These are phyloP conservation scores for Thripadectes ignobilis DNA, from an alignment of 2,797 vertebrate genomes.

Conservation along the genomic window DNA sequence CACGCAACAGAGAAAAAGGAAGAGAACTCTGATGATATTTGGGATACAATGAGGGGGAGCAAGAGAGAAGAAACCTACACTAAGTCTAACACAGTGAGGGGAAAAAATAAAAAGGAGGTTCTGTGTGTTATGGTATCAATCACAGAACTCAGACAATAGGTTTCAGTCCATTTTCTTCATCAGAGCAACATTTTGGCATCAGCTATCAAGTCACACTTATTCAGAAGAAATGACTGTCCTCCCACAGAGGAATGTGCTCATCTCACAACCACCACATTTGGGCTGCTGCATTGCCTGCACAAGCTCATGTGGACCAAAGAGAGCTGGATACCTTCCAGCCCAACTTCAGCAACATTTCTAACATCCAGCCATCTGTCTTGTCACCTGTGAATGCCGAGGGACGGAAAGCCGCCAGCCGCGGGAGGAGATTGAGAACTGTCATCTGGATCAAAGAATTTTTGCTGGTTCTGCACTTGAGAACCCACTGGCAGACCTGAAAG, in stretches of 20 bases:
- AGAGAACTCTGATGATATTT: neutral
- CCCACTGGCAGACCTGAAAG: conserved; percentile 94
- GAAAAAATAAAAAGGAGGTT: neutral
- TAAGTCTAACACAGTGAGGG: neutral
- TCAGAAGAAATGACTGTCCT: neutral
- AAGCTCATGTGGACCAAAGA: neutral
- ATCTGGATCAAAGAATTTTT: conserved; percentile 98
- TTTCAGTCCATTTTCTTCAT: neutral
- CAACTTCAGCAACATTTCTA: neutral
- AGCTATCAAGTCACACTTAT: neutral
- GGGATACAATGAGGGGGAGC: neutral
- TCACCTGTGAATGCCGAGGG: conserved; percentile 93
- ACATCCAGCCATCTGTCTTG: neutral
- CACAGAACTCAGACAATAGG: neutral
- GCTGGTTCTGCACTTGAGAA: conserved; percentile 93
- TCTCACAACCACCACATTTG: neutral
- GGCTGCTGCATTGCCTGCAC: neutral
- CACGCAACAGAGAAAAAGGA: neutral
- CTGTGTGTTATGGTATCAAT: neutral
- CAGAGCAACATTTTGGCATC: neutral
- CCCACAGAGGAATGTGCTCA: neutral
- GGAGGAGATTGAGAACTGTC: conserved; percentile 93
- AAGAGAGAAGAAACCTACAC: neutral
- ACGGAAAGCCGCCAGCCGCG: conserved; percentile 94
- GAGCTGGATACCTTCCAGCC: neutral